A percentile compares a stretch with the other conserved stretches of the same genome.
Conservation (phyloP, 2,113 vertebrate genomes). For the Thalassoma bifasciatum region DNA sequence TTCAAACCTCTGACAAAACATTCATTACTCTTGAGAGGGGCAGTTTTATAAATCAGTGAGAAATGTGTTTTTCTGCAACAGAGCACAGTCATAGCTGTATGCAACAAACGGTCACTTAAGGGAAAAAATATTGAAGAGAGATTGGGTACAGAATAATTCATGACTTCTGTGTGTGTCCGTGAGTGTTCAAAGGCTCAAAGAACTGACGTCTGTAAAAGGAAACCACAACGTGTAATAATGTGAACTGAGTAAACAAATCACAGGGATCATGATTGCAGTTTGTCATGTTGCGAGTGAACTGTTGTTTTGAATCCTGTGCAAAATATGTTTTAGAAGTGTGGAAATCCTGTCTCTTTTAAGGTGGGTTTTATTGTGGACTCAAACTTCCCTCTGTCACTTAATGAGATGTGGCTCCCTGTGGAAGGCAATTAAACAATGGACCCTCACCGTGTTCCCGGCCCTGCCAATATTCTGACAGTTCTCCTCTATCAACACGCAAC, state of each 20-base stretch:
- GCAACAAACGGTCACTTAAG: slow-evolving; percentile 34
- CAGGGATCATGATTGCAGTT: slow-evolving; percentile 18
- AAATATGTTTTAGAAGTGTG: slow-evolving; percentile 26
- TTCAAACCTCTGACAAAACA: not conserved
- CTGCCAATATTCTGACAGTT: slow-evolving; percentile 60
- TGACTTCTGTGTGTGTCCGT: slow-evolving; percentile 15
- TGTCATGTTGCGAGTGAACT: slow-evolving; percentile 2
- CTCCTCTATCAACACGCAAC: slow-evolving; percentile 64
- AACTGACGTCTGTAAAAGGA: slow-evolving; percentile 17
- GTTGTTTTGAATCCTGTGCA: slow-evolving; percentile 17
- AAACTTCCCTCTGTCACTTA: slow-evolving; percentile 47
- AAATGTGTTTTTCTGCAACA: not conserved
- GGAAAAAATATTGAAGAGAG: slow-evolving; percentile 29
- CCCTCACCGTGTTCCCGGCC: slow-evolving; percentile 32
- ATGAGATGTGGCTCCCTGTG: slow-evolving; percentile 56
- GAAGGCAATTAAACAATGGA: slow-evolving; percentile 71
- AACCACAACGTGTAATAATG: slow-evolving; percentile 32
- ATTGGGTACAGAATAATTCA: slow-evolving; percentile 34
- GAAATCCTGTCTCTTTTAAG: slow-evolving; percentile 19
- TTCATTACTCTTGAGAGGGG: not conserved
- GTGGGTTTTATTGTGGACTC: slow-evolving; percentile 41
- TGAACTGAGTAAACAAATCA: slow-evolving; percentile 35
- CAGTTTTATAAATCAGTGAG: not conserved
- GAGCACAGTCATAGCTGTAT: slow-evolving; percentile 6
- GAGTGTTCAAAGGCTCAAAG: slow-evolving; percentile 7